Percentiles rank a stretch among this genome's conserved stretches.
Evolutionary conservation across 1,140 invertebrate species (phyloP).

Genomic region (roundworm (Caenorhabditis elegans)): WBcel235 BX284605.5:11840001-11840500

Average conservation of each 20-base stretch:
- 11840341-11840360: conserved; percentile 55
- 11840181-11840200: conserved; percentile 6
- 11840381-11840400: conserved; percentile 30
- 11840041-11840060: conserved; percentile 37
- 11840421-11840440: conserved; percentile 45
- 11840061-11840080: conserved; percentile 39
- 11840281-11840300: not conserved
- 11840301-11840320: conserved; percentile 45
- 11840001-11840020: conserved; percentile 45
- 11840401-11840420: conserved; percentile 52
- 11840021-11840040: conserved; percentile 40
- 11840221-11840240: conserved; percentile 41
- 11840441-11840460: conserved; percentile 49
- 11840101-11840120: conserved; percentile 33
- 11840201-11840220: conserved; percentile 39
- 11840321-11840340: conserved; percentile 51
- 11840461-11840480: conserved; percentile 52
- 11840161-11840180: not conserved
- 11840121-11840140: not conserved
- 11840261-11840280: not conserved
- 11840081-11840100: conserved; percentile 5
- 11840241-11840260: conserved; percentile 24
- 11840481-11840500: conserved; percentile 56
- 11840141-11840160: not conserved
- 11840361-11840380: conserved; percentile 31